Evolutionary conservation across 2,888 invertebrate species (phyloP).

Genomic region (Caenorhabditis auriculariae): DNA sequence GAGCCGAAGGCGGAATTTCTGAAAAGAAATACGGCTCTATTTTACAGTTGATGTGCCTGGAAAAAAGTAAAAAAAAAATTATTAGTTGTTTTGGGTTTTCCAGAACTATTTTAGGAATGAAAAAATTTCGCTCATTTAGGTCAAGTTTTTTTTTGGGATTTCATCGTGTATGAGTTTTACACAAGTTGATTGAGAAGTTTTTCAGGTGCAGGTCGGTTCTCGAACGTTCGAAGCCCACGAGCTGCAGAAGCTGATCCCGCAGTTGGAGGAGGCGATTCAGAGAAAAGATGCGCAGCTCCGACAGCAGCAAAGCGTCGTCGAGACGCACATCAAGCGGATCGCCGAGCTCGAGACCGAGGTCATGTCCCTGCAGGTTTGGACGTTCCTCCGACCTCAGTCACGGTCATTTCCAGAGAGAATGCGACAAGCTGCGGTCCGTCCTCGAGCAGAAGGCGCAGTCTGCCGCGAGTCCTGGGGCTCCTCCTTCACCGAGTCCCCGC

Average conservation of each 20-base stretch:
- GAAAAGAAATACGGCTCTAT: no score
- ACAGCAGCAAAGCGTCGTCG: constrained; percentile 60
- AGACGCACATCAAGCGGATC: constrained; percentile 63
- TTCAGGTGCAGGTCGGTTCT: constrained; percentile 54
- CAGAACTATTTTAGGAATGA: no score
- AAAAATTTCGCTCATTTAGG: no score
- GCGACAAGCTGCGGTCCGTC: constrained; percentile 67
- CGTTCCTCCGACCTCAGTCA: no score
- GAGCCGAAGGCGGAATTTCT: no score
- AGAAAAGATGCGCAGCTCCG: constrained; percentile 50
- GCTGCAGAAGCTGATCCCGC: constrained; percentile 61
- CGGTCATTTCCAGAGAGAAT: constrained; percentile 59
- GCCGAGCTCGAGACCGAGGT: constrained; percentile 65
- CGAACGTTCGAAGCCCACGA: constrained; percentile 60
- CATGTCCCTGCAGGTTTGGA: constrained; percentile 54
- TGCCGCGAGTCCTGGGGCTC: constrained; percentile 44
- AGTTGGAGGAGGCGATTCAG: constrained; percentile 42
- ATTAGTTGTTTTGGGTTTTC: no score
- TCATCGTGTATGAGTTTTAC: no score
- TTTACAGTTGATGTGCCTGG: no score
- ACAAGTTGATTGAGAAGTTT: constrained; percentile 4
- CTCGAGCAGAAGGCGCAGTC: constrained; percentile 66
- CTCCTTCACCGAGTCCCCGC: constrained; percentile 35
- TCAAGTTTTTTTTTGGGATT: no score
- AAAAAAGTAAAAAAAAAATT: no score